Base-by-base conservation (phyloP, 1,140 invertebrate species). In the Antheraea pernyi region DNA sequence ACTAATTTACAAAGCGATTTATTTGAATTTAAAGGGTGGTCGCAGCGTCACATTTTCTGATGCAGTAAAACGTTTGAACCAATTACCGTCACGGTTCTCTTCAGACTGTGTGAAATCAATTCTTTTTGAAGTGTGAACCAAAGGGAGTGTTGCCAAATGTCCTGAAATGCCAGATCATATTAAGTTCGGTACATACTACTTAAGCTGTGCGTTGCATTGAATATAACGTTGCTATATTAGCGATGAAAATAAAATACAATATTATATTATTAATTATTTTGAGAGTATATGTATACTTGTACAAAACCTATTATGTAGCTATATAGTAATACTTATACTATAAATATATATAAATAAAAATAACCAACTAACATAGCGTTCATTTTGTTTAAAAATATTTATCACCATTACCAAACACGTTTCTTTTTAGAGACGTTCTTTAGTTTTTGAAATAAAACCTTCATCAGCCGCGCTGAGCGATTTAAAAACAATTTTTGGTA, bases 111-210 rank as follows among this genome's bases (percentile, higher is more conserved):
- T 53, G 46, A 53, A 16, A 53, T 53, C 46, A 53, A 60, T 60
- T 60, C 59, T 60, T 11, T n/a, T n/a, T n/a, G n/a, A n/a, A n/a
- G n/a, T 10, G 6, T 30, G 7, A 60, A 19, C 19, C 19, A 22
- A 3, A 16, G 60, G 36, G 19, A 30, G 42, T 37, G 46, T 19
- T 62, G 65, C 59, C 70, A 73, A 78, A 73, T 70, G 67, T 68
- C 68, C 61, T 70, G 67, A 77, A 60, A 75, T 67, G 72, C 63
- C 62, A 61, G 63, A 53, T 53, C 46, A n/a, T 0, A 53, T 53
- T 42, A 53, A 53, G 46, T 6, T 13, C 11, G 13, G 46, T 16
- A 53, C 46, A 53, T n/a, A 53, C 6, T 30, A 30, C 1, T 4
- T 53, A 53, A n/a, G 46, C 16, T 42, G 0, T 42, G 39, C 7